Base-by-base conservation (phyloP, 2,888 invertebrate species). In the Archips xylosteana region DNA sequence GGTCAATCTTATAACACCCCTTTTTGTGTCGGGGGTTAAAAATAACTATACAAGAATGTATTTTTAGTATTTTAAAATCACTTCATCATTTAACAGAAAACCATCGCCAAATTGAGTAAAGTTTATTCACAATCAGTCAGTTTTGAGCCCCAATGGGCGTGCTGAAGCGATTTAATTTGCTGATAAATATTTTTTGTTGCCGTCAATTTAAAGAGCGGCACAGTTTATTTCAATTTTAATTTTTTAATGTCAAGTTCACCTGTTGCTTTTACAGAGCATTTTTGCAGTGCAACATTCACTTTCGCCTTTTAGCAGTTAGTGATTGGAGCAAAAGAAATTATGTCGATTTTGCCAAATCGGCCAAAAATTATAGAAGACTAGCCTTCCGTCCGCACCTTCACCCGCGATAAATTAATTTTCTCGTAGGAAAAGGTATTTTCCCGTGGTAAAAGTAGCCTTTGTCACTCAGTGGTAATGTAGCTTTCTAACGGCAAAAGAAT, bases 161-260 rank as follows among this genome's bases (percentile, higher is more conserved):
- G 67, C 68, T 64, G 49, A 42, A 59, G 42, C 54, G 54, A 69
- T 69, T 73, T 68, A 73, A 73, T 67, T 72, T 62, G 64, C 73
- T 59, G 73, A 73, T 73, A 73, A 73, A 73, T 73, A 73, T 73
- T 69, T 68, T 69, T 73, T 69, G 59, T 72, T 49, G 54, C 54
- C 62, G 39, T 34, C 68, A 60, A 49, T 69, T 69, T 64, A 73
- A 73, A 73, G 59, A 68, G 73, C 49, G 68, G 51, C 71, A 13
- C 71, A 71, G 67, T 67, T 57, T 54, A 62, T 72, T 72, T 72
- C 54, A 67, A 67, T 67, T 72, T 62, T 47, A 66, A 67, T 66
- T 71, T 65, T 32, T n/a, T 57, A 10, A 42, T 66, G 66, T 71
- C 71, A 71, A 71, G 71, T 13, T 66, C 66, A 71, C 71, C 60